Conservation (phyloP, 1,140 invertebrate species). For the Drosophila saltans region DNA sequence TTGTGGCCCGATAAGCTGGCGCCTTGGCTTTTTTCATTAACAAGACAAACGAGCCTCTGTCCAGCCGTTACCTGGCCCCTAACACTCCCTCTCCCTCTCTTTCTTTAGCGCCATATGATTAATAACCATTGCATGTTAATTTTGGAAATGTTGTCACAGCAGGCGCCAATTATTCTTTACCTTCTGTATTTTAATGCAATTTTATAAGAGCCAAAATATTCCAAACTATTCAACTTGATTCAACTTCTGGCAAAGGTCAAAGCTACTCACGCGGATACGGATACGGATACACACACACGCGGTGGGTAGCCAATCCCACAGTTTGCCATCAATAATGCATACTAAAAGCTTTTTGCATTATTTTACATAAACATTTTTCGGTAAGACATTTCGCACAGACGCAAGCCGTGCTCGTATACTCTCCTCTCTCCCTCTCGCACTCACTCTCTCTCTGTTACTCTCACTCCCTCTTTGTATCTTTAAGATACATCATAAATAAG, state of each 20-base stretch:
- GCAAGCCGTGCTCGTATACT: slow-evolving; percentile 18
- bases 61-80: slow-evolving; percentile 34
- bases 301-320: slow-evolving; percentile 43
- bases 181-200: slow-evolving; percentile 13
- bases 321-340: slow-evolving; percentile 80
- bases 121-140: slow-evolving; percentile 71
- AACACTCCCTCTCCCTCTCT: slow-evolving; percentile 6
- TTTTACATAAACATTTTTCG: slow-evolving; percentile 68
- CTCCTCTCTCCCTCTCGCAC: slow-evolving; percentile 23
- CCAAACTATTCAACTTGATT: slow-evolving; percentile 21
- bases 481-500: slow-evolving; percentile 78
- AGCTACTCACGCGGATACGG: slow-evolving; percentile 8
- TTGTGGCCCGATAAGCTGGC: slow-evolving; percentile 78
- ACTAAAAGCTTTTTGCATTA: slow-evolving; percentile 83
- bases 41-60: slow-evolving; percentile 71
- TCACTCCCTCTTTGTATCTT: slow-evolving; percentile 56
- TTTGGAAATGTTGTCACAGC: slow-evolving; percentile 52
- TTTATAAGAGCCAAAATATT: slow-evolving; percentile 8
- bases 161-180: slow-evolving; percentile 71
- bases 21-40: slow-evolving; percentile 83
- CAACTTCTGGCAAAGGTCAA: slow-evolving; percentile 37
- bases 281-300: neutral
- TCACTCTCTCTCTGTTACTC: slow-evolving; percentile 24
- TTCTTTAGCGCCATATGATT: slow-evolving; percentile 67
- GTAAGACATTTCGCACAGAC: slow-evolving; percentile 38